Base-by-base conservation (phyloP, 1,140 invertebrate genomes). In the Xylocopa sonorina region DNA sequence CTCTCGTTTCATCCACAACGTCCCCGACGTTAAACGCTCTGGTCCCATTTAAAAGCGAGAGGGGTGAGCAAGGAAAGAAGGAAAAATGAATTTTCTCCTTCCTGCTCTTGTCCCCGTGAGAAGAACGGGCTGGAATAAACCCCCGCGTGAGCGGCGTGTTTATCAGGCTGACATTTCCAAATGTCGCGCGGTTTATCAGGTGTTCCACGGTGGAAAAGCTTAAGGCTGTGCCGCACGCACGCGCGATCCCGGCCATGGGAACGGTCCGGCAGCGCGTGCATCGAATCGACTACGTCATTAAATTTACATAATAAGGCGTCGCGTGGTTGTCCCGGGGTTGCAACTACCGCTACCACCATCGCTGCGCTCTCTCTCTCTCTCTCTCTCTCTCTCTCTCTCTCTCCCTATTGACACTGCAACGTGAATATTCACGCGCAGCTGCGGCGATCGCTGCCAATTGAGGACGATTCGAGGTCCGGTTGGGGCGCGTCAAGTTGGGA, bases 281-380 rank as follows among this genome's bases (percentile, higher is more conserved):
- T 73, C 62, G 80, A 71, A 71, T 78, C 83, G 57, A 41, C 80
- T 73, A 67, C 63, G 77, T 85, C 83, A 90, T 89, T 88, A 88
- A 88, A 90, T 90, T 90, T 90, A 84, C 87, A 90, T 90, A 90
- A 90, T 89, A 89, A 90, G 89, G 88, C 86, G 75, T 89, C 85
- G 88, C 84, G 87, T 88, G 88, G 82, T 71, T 81, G 77, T 68
- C 58, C 38, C 34, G 46, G 60, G 50, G 43, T 32, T 71, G 75
- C 21, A 29, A 58, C 43, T 64, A 29, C 55, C 38, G 38, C 57
- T 48, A 16, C 68, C 21, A n/a, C 50, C 46, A 24, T 32, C 32
- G 21, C 27, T 29, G 29, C 50, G n/a, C n/a, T n/a, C n/a, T n/a
- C n/a, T n/a, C n/a, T n/a, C n/a, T n/a, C n/a, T n/a, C n/a, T n/a